A percentile compares a stretch with the other conserved stretches of the same genome.
These are phyloP conservation scores for Herpetotheres cachinnans DNA, from an alignment of 2,113 vertebrate genomes.

Conservation along the genomic window DNA sequence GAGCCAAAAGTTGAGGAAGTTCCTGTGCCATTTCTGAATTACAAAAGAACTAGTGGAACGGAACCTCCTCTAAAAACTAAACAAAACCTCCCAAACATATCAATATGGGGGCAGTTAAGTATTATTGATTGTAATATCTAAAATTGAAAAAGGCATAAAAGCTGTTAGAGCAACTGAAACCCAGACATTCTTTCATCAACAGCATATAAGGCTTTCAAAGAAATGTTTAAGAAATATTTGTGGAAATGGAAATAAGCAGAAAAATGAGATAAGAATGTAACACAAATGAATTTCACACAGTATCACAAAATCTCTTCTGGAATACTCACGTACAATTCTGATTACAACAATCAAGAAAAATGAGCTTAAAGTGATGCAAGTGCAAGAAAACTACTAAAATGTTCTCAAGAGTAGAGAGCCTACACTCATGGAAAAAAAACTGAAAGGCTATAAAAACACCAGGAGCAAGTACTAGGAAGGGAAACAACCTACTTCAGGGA, in stretches of 20 bases:
- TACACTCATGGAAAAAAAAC: not conserved
- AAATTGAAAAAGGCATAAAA: not conserved
- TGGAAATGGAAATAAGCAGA: not conserved
- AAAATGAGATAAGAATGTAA: not conserved
- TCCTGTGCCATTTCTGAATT: not conserved
- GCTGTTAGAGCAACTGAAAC: not conserved
- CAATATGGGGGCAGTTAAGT: not conserved
- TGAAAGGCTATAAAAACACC: not conserved
- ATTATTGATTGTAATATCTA: not conserved
- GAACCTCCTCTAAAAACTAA: not conserved
- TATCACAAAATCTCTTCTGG: not conserved
- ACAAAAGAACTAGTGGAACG: not conserved
- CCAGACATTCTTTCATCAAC: not conserved
- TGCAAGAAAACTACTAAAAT: not conserved
- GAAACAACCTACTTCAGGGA: not conserved
- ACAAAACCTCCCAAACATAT: not conserved
- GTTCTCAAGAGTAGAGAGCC: not conserved
- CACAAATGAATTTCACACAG: not conserved
- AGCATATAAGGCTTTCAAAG: not conserved
- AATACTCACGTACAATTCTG: not conserved
- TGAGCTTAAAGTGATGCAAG: not conserved
- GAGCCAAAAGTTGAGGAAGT: not conserved
- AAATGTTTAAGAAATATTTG: not conserved
- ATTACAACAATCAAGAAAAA: not conserved
- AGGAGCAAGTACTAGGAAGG: not conserved